phyloP scores from a whole-genome alignment of 2,888 invertebrate species.

The Tyria jacobaeae region DNA sequence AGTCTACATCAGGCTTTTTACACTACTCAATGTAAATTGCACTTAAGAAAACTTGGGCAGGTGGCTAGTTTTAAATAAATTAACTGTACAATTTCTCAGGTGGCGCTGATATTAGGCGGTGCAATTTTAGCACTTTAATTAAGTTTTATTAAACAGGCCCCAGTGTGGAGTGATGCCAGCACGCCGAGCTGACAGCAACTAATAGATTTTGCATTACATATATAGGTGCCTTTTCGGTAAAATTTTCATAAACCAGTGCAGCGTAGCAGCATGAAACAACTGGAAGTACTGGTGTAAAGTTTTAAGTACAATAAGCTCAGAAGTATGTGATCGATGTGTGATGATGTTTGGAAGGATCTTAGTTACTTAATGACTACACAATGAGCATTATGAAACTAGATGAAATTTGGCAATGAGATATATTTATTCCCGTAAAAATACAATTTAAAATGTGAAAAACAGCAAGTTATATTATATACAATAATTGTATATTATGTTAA shows the following conservation, averaged over 20 bases:
- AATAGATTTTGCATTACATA: conserved; percentile 30
- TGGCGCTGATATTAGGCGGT: conserved; percentile 21
- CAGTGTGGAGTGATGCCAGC: conserved; percentile 27
- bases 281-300: not conserved
- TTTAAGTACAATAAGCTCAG: not conserved
- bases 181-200: conserved; percentile 20
- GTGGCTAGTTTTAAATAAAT: conserved; percentile 15
- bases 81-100: conserved; percentile 29
- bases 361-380: too few relatives aligned
- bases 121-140: conserved; percentile 41
- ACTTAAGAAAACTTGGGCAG: not conserved
- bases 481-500: too few relatives aligned
- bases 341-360: too few relatives aligned
- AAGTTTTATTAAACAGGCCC: conserved; percentile 45
- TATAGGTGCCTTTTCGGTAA: conserved; percentile 2
- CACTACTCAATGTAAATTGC: not conserved
- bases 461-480: too few relatives aligned
- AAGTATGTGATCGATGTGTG: too few relatives aligned
- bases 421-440: too few relatives aligned
- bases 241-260: not conserved
- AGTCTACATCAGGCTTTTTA: too few relatives aligned
- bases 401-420: too few relatives aligned
- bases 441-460: too few relatives aligned
- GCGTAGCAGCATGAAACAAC: not conserved
- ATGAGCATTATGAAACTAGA: too few relatives aligned